Percentiles rank a stretch among this genome's conserved stretches.
Conservation (phyloP, 2,113 vertebrate species). For the Ifrita kowaldi region DNA sequence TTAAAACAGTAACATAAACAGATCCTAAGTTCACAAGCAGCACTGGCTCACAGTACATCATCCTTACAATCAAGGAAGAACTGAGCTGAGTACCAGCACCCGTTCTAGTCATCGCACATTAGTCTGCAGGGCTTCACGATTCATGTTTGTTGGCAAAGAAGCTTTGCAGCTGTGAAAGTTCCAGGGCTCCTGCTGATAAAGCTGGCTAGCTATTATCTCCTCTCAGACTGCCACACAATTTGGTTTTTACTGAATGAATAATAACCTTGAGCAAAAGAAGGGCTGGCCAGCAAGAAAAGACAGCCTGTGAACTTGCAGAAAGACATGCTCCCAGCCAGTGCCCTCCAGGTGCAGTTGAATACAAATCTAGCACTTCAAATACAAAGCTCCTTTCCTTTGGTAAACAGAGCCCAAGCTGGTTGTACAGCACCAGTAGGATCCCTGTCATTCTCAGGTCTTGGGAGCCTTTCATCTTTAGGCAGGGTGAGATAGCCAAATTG, state of each 20-base stretch:
- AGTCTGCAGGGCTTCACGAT: neutral
- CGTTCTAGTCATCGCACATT: accelerated
- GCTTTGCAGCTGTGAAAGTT: neutral
- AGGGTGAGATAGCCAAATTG: neutral
- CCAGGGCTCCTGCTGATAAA: neutral
- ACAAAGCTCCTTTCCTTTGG: neutral
- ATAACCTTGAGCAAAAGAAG: neutral
- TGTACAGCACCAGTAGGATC: neutral
- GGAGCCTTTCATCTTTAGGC: neutral
- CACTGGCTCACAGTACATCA: neutral
- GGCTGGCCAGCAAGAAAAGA: neutral
- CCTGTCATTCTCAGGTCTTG: neutral
- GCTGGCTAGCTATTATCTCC: neutral
- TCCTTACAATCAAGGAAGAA: neutral
- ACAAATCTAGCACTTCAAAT: neutral
- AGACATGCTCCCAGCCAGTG: neutral
- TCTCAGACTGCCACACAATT: neutral
- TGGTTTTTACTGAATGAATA: neutral
- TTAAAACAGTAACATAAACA: neutral
- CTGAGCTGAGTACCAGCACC: neutral
- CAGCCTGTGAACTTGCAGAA: neutral
- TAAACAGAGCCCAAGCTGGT: neutral
- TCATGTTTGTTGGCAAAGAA: neutral
- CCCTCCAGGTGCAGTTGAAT: neutral
- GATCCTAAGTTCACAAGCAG: neutral